Conservation (phyloP, 1,140 invertebrate species). For the Rhopalosiphum maidis region DNA sequence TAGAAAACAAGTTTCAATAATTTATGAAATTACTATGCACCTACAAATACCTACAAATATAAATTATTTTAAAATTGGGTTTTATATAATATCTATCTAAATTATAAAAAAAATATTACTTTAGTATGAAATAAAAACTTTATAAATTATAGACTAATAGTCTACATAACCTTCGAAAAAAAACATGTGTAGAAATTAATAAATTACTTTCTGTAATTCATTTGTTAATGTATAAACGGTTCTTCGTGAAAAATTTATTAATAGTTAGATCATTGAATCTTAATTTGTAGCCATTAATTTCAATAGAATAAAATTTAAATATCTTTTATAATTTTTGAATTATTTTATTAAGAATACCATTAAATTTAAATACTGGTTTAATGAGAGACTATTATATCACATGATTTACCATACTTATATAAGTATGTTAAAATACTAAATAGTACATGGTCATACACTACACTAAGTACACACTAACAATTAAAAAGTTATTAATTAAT, state of each 20-base stretch:
- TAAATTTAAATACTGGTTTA: neutral
- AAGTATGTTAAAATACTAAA: neutral
- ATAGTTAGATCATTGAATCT: neutral
- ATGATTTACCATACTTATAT: too few relatives aligned
- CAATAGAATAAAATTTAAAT: neutral
- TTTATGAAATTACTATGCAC: neutral
- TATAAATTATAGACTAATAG: neutral
- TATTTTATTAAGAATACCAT: neutral
- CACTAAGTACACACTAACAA: neutral
- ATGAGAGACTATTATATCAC: neutral
- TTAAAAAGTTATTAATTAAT: neutral
- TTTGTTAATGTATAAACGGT: neutral
- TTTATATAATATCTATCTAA: neutral
- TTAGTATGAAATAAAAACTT: neutral
- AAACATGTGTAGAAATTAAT: neutral
- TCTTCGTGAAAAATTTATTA: neutral
- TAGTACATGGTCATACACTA: neutral
- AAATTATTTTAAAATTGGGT: neutral
- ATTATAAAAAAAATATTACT: neutral
- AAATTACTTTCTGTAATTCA: neutral
- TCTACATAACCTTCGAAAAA: neutral
- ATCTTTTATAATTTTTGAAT: neutral
- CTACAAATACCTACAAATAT: neutral
- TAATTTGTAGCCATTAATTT: neutral
- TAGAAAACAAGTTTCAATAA: neutral